Evolutionary conservation across 1,140 invertebrate genomes (phyloP).

Genomic region (Ericerus pela): DNA sequence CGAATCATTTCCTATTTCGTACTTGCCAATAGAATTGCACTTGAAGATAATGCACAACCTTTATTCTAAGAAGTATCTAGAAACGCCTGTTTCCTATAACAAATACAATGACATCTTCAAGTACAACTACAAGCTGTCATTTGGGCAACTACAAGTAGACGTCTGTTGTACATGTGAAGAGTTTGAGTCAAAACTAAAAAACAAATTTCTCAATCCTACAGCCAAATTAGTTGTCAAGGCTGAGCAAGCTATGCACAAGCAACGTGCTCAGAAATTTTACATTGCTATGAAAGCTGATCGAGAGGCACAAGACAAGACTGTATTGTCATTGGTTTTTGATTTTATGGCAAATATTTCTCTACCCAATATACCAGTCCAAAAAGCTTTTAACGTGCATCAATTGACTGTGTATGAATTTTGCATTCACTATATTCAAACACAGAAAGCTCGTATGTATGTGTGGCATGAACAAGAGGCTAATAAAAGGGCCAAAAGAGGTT

Average conservation of each 20-base stretch:
- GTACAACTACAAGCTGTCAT: too few relatives aligned
- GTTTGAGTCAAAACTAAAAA: conserved; percentile 4
- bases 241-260: conserved; percentile 4
- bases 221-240: neutral
- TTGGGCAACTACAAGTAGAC: neutral
- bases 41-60: too few relatives aligned
- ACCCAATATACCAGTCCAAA: conserved; percentile 21
- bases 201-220: neutral
- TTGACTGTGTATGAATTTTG: conserved; percentile 26
- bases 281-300: conserved; percentile 20
- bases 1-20: too few relatives aligned
- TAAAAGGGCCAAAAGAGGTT: too few relatives aligned
- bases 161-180: conserved; percentile 1
- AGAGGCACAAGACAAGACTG: conserved; percentile 19
- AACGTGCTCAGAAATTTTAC: conserved; percentile 2
- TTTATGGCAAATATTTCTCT: conserved; percentile 28
- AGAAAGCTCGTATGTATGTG: too few relatives aligned
- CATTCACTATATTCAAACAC: conserved; percentile 24
- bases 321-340: conserved; percentile 25
- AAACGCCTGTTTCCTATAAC: too few relatives aligned
- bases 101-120: too few relatives aligned
- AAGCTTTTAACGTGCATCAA: conserved; percentile 25
- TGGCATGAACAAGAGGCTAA: too few relatives aligned
- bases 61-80: too few relatives aligned
- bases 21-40: too few relatives aligned